Evolutionary conservation across 2,888 invertebrate genomes (phyloP).

Genomic region (Chrysolina oricalcia): DNA sequence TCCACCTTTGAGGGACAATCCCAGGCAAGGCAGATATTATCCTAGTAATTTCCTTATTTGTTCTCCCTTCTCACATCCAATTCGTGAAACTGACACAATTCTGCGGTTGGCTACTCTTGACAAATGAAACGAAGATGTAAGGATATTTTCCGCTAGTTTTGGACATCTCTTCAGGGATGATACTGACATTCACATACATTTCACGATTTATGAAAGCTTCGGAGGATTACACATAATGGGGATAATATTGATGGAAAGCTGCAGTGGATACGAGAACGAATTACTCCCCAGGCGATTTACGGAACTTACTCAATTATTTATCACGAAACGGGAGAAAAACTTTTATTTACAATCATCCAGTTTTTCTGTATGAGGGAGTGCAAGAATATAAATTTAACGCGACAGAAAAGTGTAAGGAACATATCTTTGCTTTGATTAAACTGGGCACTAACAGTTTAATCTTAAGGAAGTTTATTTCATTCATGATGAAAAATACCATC

Average conservation of each 20-base stretch:
- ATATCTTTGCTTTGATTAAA: too few species aligned
- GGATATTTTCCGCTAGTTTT: slow-evolving; percentile 6
- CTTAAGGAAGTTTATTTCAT: too few species aligned
- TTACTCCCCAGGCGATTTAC: neutral
- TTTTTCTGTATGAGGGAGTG: neutral
- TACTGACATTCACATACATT: neutral
- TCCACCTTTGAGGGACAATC: too few species aligned
- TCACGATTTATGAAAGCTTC: neutral
- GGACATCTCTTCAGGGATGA: neutral
- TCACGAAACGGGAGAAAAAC: neutral
- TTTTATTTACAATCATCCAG: neutral
- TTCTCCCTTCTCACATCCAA: neutral
- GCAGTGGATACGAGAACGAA: neutral
- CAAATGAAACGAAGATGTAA: neutral
- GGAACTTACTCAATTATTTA: neutral
- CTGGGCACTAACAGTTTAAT: too few species aligned
- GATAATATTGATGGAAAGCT: neutral
- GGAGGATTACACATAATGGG: slow-evolving; percentile 10
- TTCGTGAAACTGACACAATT: neutral
- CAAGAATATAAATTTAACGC: neutral
- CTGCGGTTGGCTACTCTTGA: neutral
- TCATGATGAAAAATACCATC: too few species aligned
- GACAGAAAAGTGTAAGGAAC: too few species aligned
- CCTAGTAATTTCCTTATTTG: neutral
- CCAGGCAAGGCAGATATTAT: too few species aligned